Conservation (phyloP, 2,113 vertebrate genomes). For the Propithecus coquereli region DNA sequence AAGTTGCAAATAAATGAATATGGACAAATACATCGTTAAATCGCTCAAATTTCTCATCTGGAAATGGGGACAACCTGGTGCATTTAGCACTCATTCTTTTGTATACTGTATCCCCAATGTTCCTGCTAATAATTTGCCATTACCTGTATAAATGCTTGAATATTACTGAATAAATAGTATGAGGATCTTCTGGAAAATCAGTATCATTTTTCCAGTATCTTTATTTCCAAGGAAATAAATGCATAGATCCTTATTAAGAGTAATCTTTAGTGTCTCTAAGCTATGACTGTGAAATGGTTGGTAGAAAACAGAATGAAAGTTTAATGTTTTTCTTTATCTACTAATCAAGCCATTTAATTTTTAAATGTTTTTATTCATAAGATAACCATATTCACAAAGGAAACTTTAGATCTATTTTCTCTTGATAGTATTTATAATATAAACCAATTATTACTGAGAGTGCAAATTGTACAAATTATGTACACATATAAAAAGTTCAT, state of each 20-base stretch:
- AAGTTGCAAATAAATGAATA: slow-evolving; percentile 85
- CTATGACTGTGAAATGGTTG: slow-evolving; percentile 56
- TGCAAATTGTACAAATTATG: slow-evolving; percentile 38
- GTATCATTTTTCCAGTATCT: not conserved
- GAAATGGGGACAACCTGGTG: not conserved
- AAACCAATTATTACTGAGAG: slow-evolving; percentile 23
- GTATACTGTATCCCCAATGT: not conserved
- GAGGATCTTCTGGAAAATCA: slow-evolving; percentile 13
- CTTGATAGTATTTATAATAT: slow-evolving; percentile 4
- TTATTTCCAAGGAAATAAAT: slow-evolving; percentile 27
- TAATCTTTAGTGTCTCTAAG: slow-evolving; percentile 19
- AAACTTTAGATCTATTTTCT: slow-evolving; percentile 39
- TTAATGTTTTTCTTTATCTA: slow-evolving; percentile 6
- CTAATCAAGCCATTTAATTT: slow-evolving; percentile 57
- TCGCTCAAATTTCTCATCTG: not conserved
- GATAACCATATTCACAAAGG: slow-evolving; percentile 8
- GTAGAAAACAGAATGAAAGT: slow-evolving; percentile 29
- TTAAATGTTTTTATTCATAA: slow-evolving; percentile 67
- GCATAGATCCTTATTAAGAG: not conserved
- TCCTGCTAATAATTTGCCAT: slow-evolving; percentile 8
- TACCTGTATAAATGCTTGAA: slow-evolving; percentile 17
- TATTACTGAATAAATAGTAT: not conserved
- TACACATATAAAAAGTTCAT: slow-evolving; percentile 25
- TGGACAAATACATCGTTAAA: slow-evolving; percentile 81
- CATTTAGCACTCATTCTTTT: not conserved